A percentile compares a stretch with the other conserved stretches of the same genome.
Evolutionary conservation across 1,140 invertebrate species (phyloP).

Genomic region (Psilanteris sp.): DNA sequence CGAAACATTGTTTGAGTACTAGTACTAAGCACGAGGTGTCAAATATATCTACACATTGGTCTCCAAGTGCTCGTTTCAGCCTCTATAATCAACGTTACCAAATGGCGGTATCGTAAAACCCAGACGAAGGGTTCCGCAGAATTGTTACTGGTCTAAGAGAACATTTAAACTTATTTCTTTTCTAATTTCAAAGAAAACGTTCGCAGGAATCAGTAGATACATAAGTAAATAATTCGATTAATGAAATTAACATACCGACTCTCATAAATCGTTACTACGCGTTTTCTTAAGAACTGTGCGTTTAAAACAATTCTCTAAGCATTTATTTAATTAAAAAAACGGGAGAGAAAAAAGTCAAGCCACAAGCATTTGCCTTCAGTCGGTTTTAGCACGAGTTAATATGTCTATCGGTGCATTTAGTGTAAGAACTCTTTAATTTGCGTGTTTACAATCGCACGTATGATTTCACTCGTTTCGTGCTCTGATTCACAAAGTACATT

Average conservation of each 20-base stretch:
- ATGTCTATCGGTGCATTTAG: slow-evolving; percentile 12
- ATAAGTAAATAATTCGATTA: no score
- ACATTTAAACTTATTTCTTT: slow-evolving; percentile 58
- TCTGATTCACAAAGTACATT: slow-evolving; percentile 7
- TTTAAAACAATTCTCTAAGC: no score
- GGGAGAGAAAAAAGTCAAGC: no score
- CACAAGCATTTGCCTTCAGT: no score
- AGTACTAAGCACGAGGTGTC: slow-evolving; percentile 55
- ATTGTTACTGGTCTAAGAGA: slow-evolving; percentile 50
- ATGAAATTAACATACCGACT: no score
- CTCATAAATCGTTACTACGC: no score
- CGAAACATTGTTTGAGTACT: slow-evolving; percentile 40
- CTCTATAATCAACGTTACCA: slow-evolving; percentile 60
- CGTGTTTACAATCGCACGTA: slow-evolving; percentile 20
- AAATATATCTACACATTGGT: slow-evolving; percentile 61
- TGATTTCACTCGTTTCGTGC: slow-evolving; percentile 27
- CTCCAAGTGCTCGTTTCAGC: slow-evolving; percentile 58
- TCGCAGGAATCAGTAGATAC: no score
- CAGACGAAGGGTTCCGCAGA: slow-evolving; percentile 52
- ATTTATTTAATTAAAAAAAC: no score
- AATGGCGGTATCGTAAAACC: slow-evolving; percentile 63
- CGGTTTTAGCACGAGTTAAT: no score
- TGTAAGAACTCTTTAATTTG: slow-evolving; percentile 12
- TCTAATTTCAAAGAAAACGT: slow-evolving; percentile 54
- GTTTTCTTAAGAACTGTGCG: no score